Percentiles rank a stretch among this genome's conserved stretches.
phyloP scores from a whole-genome alignment of 1,140 invertebrate species.

The Orchestia grillus region DNA sequence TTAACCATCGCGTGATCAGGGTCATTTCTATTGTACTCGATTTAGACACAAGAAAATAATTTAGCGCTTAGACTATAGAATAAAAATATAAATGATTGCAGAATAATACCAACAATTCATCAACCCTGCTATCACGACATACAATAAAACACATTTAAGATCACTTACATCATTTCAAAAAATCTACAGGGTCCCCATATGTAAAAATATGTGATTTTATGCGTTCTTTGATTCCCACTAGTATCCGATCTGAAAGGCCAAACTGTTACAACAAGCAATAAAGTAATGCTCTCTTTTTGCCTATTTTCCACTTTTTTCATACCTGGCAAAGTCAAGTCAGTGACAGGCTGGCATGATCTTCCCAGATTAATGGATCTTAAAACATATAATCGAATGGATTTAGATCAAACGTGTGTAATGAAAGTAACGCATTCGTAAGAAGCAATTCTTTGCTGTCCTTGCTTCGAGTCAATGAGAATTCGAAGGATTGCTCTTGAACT shows the following conservation, averaged over 20 bases:
- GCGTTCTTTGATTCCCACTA: not conserved
- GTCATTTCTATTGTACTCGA: not conserved
- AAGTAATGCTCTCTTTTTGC: not conserved
- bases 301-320: not conserved
- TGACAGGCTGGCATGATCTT: not conserved
- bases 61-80: not conserved
- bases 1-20: not conserved
- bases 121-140: not conserved
- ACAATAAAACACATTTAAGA: too few relatives aligned
- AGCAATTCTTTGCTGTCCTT: not conserved
- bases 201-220: not conserved
- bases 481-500: not conserved
- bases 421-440: not conserved
- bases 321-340: not conserved
- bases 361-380: not conserved
- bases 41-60: not conserved
- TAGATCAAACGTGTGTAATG: too few relatives aligned
- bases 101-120: not conserved
- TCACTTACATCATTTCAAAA: too few relatives aligned
- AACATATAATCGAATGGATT: too few relatives aligned
- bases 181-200: too few relatives aligned
- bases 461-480: too few relatives aligned
- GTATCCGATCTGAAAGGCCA: not conserved
- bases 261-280: not conserved
- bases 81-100: not conserved